Percentiles rank a stretch among this genome's conserved stretches.
These are phyloP conservation scores for Lucilia cuprina DNA, from an alignment of 1,140 invertebrate genomes.

Conservation along the genomic window DNA sequence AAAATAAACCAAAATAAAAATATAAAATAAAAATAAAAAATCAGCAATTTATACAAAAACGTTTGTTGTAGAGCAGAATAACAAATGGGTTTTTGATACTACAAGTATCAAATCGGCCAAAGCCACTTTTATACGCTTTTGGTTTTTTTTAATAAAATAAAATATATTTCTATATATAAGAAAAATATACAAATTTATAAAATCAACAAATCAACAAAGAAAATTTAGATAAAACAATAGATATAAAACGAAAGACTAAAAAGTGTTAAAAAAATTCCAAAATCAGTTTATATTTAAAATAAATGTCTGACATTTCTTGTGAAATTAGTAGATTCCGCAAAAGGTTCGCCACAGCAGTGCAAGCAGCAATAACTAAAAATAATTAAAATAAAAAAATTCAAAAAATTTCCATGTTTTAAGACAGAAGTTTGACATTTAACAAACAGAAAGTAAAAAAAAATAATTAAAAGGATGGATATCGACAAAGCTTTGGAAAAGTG, in stretches of 20 bases:
- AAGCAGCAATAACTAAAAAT: not conserved
- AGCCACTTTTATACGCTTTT: not conserved
- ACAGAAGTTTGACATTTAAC: not conserved
- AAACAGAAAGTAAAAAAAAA: not conserved
- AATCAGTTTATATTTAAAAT: not conserved
- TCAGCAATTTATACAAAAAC: not conserved
- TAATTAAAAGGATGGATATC: constrained; percentile 62
- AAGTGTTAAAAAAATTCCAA: not conserved
- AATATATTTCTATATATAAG: not conserved
- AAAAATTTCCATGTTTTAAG: not conserved
- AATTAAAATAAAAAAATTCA: not conserved
- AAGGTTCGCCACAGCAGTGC: not conserved
- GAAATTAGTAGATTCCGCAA: not conserved
- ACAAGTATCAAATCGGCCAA: not conserved
- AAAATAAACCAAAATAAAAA: not conserved
- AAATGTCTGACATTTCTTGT: not conserved
- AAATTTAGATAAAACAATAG: constrained; percentile 1
- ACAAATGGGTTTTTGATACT: too few relatives aligned
- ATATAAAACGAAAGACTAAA: not conserved
- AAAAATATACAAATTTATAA: not conserved
- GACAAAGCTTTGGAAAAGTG: constrained; percentile 67
- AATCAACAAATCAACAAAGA: constrained; percentile 10
- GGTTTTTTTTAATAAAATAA: not conserved
- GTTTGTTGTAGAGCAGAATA: too few relatives aligned
- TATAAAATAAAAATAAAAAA: not conserved